Conservation (phyloP, 2,888 invertebrate species). For the Diaperis boleti region DNA sequence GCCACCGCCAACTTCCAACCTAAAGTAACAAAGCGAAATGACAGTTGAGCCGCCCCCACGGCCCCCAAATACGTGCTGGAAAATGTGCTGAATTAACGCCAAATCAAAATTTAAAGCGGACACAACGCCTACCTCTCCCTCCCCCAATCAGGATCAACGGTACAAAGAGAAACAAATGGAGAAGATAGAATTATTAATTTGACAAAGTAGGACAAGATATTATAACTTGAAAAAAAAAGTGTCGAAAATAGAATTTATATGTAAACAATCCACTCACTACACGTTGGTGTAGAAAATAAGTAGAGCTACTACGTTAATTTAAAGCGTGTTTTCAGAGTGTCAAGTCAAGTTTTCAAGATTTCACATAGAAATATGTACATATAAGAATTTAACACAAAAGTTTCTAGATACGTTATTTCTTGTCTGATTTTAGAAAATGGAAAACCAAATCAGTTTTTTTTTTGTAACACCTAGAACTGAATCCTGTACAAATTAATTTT, state of each 20-base stretch:
- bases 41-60: slow-evolving; percentile 33
- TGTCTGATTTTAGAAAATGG: too few relatives aligned
- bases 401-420: too few relatives aligned
- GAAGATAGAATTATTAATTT: background rate
- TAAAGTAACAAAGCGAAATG: slow-evolving; percentile 42
- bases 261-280: too few relatives aligned
- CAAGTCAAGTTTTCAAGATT: too few relatives aligned
- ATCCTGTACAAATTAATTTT: too few relatives aligned
- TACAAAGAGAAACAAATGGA: background rate
- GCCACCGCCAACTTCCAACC: slow-evolving; percentile 31
- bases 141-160: slow-evolving; percentile 1
- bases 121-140: slow-evolving; percentile 14
- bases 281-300: too few relatives aligned
- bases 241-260: background rate
- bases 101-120: slow-evolving; percentile 40
- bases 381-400: too few relatives aligned
- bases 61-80: background rate
- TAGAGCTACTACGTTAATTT: too few relatives aligned
- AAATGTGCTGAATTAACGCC: slow-evolving; percentile 39
- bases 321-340: too few relatives aligned
- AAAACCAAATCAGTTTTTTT: too few relatives aligned
- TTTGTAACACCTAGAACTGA: too few relatives aligned
- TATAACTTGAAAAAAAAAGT: background rate
- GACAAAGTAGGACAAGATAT: background rate
- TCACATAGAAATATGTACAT: too few relatives aligned